phyloP scores from a whole-genome alignment of 2,113 vertebrate species.

The Paratilapia polleni region DNA sequence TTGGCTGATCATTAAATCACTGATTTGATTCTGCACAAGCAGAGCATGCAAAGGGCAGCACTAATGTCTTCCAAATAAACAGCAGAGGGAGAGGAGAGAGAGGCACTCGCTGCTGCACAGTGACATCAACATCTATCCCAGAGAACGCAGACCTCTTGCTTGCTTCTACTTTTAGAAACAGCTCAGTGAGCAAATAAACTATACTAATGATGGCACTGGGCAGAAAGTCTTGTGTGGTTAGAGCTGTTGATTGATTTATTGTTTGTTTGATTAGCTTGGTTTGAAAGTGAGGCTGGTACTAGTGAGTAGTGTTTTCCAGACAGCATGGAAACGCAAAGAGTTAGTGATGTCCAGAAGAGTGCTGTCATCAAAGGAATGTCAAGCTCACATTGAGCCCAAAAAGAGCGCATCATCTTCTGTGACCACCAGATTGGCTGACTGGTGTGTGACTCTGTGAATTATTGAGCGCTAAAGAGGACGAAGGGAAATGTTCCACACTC shows the following conservation, averaged over 20 bases:
- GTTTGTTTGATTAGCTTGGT: conserved; percentile 55
- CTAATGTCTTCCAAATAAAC: conserved; percentile 70
- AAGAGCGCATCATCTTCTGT: conserved; percentile 29
- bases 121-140: conserved; percentile 50
- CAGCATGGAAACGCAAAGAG: conserved; percentile 25
- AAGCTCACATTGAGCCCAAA: conserved; percentile 40
- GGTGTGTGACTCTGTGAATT: conserved; percentile 44
- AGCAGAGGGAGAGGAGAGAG: conserved; percentile 24
- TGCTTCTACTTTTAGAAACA: conserved; percentile 49
- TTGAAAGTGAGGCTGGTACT: conserved; percentile 26
- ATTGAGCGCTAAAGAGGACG: conserved; percentile 31
- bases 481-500: conserved; percentile 10
- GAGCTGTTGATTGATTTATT: conserved; percentile 63
- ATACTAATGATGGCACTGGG: conserved; percentile 61
- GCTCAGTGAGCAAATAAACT: conserved; percentile 72
- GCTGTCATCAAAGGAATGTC: conserved; percentile 51
- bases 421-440: conserved; percentile 41
- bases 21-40: conserved; percentile 34
- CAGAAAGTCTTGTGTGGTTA: conserved; percentile 28
- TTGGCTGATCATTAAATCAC: not conserved
- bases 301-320: conserved; percentile 59
- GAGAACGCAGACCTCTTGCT: conserved; percentile 25
- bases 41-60: conserved; percentile 4
- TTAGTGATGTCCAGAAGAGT: conserved; percentile 37
- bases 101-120: conserved; percentile 33